A percentile compares a stretch with the other conserved stretches of the same genome.
Evolutionary conservation across 1,140 invertebrate species (phyloP).

Genomic region (Alviniconcha marisindica): DNA sequence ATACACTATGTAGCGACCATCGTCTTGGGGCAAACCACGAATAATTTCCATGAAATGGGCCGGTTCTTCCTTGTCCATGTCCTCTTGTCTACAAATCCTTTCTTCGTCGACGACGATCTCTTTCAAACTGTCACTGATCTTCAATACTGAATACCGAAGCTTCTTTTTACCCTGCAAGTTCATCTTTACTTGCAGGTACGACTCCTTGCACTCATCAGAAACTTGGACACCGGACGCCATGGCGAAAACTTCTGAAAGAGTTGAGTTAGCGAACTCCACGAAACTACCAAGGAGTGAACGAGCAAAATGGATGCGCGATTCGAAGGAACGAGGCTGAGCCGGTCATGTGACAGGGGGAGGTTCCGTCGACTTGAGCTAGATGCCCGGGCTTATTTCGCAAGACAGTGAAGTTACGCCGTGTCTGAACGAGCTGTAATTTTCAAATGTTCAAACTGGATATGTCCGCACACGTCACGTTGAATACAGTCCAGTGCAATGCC

Average conservation of each 20-base stretch:
- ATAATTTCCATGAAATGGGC: neutral
- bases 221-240: slow-evolving; percentile 16
- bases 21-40: neutral
- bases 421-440: neutral
- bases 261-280: neutral
- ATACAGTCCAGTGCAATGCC: neutral
- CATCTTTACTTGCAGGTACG: slow-evolving; percentile 16
- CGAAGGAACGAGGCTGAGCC: neutral
- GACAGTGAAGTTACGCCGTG: neutral
- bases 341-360: slow-evolving; percentile 30
- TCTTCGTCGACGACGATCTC: slow-evolving; percentile 2
- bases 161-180: neutral
- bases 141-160: neutral
- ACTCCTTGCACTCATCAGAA: neutral
- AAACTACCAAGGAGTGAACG: neutral
- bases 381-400: neutral
- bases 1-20: slow-evolving; percentile 26
- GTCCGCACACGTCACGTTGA: too few relatives aligned
- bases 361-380: neutral
- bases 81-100: neutral
- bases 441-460: neutral
- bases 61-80: neutral
- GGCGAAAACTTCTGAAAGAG: neutral
- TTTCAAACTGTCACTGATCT: neutral
- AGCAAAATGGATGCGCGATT: slow-evolving; percentile 10